These are phyloP conservation scores for Callipepla squamata DNA, from an alignment of 2,113 vertebrate genomes.

Conservation along the genomic window DNA sequence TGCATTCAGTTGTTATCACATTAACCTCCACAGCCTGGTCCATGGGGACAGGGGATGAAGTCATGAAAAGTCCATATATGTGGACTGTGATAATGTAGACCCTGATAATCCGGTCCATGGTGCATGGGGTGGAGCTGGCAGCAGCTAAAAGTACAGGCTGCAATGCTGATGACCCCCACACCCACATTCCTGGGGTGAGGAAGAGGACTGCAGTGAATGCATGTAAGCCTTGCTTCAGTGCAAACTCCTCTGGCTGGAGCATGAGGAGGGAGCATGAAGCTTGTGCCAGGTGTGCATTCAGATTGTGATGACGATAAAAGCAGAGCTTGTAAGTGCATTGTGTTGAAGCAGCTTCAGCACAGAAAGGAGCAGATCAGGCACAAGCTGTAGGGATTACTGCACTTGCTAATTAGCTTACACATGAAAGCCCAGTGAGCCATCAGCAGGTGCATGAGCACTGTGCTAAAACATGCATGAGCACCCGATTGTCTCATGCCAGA, in stretches of 20 bases:
- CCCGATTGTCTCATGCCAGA: background rate
- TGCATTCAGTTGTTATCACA: background rate
- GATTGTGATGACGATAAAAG: background rate
- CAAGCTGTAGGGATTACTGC: background rate
- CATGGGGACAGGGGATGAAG: rapidly evolving
- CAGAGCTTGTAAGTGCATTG: background rate
- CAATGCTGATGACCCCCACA: background rate
- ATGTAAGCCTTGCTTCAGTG: background rate
- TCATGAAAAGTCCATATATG: background rate
- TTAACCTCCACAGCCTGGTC: background rate
- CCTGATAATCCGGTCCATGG: background rate
- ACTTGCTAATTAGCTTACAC: background rate
- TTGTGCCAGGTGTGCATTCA: background rate
- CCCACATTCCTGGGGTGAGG: background rate
- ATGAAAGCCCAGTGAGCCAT: background rate
- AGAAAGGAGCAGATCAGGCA: background rate
- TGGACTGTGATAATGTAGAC: background rate
- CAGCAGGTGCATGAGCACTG: background rate
- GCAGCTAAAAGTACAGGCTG: background rate
- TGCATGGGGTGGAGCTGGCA: background rate
- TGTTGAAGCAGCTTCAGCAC: background rate
- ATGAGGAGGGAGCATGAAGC: background rate
- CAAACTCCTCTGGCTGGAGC: background rate
- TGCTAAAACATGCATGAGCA: background rate
- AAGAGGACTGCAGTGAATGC: background rate